Conservation (phyloP, 2,113 vertebrate genomes). For the Oreochromis spilurus region DNA sequence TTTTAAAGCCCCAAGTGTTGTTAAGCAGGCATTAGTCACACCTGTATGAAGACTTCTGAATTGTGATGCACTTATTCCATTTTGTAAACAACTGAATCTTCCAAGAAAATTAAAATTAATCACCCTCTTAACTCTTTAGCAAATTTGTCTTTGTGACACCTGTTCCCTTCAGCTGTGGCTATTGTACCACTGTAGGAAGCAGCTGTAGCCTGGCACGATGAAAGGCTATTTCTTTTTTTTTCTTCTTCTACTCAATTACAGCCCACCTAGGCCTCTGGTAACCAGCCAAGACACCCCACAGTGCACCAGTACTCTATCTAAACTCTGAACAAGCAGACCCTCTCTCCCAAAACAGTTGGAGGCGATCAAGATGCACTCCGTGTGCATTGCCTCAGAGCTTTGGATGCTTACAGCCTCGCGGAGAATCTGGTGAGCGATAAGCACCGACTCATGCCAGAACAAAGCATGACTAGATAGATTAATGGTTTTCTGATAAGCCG, state of each 20-base stretch:
- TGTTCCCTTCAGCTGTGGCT: constrained; percentile 58
- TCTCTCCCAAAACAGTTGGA: constrained; percentile 16
- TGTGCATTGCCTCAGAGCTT: not conserved
- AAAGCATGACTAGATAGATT: constrained; percentile 32
- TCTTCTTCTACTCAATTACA: constrained; percentile 59
- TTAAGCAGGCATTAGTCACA: not conserved
- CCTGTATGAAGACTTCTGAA: not conserved
- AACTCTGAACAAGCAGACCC: not conserved
- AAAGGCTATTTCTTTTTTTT: constrained; percentile 40
- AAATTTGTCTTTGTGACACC: constrained; percentile 39
- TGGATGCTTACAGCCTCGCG: not conserved
- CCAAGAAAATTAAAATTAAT: not conserved
- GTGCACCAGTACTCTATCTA: constrained; percentile 13
- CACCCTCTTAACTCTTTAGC: not conserved
- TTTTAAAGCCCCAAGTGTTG: not conserved
- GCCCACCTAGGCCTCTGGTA: constrained; percentile 47
- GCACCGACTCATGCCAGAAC: constrained; percentile 3
- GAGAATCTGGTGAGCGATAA: constrained; percentile 20
- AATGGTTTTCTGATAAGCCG: constrained; percentile 53
- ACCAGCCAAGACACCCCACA: constrained; percentile 43
- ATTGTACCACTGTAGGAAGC: constrained; percentile 51
- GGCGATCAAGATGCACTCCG: constrained; percentile 9
- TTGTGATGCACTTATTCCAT: not conserved
- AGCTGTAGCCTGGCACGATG: constrained; percentile 38
- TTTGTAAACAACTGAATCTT: not conserved